Evolutionary conservation across 2,113 vertebrate species (phyloP).

Genomic region (Leptodactylus fuscus): DNA sequence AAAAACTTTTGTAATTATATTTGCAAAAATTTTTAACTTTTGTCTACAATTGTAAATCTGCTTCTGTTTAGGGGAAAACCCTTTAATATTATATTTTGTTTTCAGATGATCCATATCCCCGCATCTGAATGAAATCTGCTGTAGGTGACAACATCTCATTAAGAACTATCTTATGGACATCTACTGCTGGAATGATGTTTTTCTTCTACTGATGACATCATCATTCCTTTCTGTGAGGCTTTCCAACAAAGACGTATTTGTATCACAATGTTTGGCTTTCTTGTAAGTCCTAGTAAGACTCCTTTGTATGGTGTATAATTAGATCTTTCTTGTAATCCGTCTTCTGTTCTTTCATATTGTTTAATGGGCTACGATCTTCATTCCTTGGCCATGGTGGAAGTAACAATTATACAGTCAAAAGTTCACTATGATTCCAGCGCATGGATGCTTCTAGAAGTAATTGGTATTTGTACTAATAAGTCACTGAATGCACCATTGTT

Average conservation of each 20-base stretch:
- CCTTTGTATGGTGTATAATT: constrained; percentile 9
- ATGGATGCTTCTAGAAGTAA: not conserved
- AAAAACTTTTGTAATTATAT: too few relatives aligned
- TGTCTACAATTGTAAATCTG: too few relatives aligned
- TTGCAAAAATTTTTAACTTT: too few relatives aligned
- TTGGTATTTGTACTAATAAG: not conserved
- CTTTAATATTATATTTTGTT: too few relatives aligned
- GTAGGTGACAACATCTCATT: not conserved
- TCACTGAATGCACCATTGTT: not conserved
- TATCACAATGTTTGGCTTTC: constrained; percentile 16
- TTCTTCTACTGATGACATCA: not conserved
- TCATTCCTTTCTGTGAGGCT: not conserved
- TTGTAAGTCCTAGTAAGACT: constrained; percentile 23
- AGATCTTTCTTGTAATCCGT: constrained; percentile 11
- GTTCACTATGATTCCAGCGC: not conserved
- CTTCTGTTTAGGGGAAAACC: too few relatives aligned
- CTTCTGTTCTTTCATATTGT: constrained; percentile 26
- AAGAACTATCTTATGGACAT: not conserved
- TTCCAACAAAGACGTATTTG: constrained; percentile 22
- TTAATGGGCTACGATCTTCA: not conserved
- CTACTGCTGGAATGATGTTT: not conserved
- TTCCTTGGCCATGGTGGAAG: not conserved
- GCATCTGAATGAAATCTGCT: not conserved
- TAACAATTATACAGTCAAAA: constrained; percentile 1
- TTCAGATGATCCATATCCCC: too few relatives aligned